Base-by-base conservation (phyloP, 2,888 invertebrate genomes). In the Ariolimax columbianus region DNA sequence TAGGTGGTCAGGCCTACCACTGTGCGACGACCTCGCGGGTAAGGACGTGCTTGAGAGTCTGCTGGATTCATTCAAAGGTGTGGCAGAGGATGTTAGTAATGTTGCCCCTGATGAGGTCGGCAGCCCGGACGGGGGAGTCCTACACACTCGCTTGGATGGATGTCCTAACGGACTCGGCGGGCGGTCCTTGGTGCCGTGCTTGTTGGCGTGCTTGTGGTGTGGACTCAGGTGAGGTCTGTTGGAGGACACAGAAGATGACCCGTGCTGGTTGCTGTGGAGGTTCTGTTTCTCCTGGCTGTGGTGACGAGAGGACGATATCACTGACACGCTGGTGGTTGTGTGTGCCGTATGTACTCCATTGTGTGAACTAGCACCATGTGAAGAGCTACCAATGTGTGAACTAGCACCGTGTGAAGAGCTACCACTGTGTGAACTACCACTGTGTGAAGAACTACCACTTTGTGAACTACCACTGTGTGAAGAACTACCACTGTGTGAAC, bases 261-360 rank as follows among this genome's bases (percentile, higher is more conserved):
- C 47, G 47, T 80, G 80, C 26, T 40, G 43, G n/a, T 40, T 38
- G 47, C 70, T 70, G 19, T 26, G 19, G 26, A 23, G 26, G 14
- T 78, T 75, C 26, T 75, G 75, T 40, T 82, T 75, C 19, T 82
- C 59, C 19, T 51, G 40, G 63, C 9, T 36, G 30, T n/a, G 59
- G 30, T 75, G 30, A 17, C 17, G 14, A 33, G 68, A 26, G 30
- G 70, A 33, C 70, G 51, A 36, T 40, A 17, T 70, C 70, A 47
- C 26, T 43, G 68, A 33, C 40, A 68, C 68, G 0, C 51, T 1
- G 23, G 80, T 36, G 14, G 47, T 19, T 47, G 80, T 23, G 19
- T 40, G 47, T 80, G 70, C 51, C 1, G 66, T 43, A n/a, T 23
- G 9, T 40, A 66, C 38, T 36, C 63, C 78, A 63, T n/a, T 63